phyloP scores from a whole-genome alignment of 2,113 vertebrate genomes.

The Lontra canadensis region DNA sequence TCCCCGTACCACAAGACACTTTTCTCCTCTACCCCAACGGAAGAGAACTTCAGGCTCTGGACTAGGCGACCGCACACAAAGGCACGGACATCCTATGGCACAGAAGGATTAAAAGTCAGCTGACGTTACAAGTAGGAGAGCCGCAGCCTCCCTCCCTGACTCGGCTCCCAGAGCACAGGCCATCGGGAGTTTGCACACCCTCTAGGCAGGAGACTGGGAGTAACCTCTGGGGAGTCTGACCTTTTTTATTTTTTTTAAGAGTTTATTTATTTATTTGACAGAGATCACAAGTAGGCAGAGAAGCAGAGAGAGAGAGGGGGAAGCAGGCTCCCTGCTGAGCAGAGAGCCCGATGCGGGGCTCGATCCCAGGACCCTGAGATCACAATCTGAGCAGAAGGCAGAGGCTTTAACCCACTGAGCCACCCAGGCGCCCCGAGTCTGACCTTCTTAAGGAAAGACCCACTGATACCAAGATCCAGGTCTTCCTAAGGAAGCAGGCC shows the following conservation, averaged over 20 bases:
- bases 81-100: background rate
- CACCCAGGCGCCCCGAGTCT: too few relatives aligned
- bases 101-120: background rate
- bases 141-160: background rate
- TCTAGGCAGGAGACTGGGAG: background rate
- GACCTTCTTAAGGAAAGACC: background rate
- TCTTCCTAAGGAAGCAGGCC: background rate
- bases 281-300: too few relatives aligned
- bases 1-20: background rate
- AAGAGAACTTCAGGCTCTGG: background rate
- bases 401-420: too few relatives aligned
- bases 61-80: accelerated
- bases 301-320: too few relatives aligned
- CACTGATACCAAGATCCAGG: background rate
- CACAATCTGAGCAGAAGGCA: too few relatives aligned
- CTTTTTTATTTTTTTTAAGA: too few relatives aligned
- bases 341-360: too few relatives aligned
- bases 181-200: background rate
- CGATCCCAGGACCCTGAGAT: too few relatives aligned
- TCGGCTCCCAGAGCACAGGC: background rate
- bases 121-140: background rate
- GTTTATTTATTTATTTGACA: too few relatives aligned
- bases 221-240: background rate
- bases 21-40: background rate
- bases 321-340: too few relatives aligned